phyloP scores from a whole-genome alignment of 2,797 vertebrate species.

The Ibycter americanus region DNA sequence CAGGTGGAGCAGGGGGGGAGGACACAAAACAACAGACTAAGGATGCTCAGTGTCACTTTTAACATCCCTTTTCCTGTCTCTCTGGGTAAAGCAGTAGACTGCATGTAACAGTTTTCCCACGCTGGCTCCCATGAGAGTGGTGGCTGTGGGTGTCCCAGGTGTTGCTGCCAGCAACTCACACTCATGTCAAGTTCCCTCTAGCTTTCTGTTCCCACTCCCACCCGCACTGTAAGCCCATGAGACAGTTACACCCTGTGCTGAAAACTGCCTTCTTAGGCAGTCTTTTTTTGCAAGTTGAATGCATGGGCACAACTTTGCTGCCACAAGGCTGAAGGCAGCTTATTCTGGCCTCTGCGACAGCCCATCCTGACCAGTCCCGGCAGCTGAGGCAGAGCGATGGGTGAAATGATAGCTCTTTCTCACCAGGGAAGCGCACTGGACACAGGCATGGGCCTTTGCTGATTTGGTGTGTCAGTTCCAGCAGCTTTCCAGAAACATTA shows the following conservation, averaged over 20 bases:
- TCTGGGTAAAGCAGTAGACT: not conserved
- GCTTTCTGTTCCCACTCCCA: not conserved
- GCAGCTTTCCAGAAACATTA: not conserved
- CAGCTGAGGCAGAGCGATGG: not conserved
- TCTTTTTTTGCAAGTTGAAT: not conserved
- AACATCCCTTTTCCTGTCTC: not conserved
- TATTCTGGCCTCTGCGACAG: not conserved
- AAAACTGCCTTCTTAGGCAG: not conserved
- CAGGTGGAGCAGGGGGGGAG: not conserved
- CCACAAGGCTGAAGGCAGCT: not conserved
- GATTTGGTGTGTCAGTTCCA: not conserved
- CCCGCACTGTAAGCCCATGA: not conserved
- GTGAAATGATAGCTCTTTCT: not conserved
- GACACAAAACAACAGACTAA: not conserved
- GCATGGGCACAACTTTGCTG: not conserved
- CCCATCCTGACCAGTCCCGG: not conserved
- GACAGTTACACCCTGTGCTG: not conserved
- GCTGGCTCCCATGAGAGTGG: not conserved
- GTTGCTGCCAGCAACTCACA: not conserved
- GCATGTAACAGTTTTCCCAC: not conserved
- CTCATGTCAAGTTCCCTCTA: not conserved
- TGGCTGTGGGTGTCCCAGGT: slow-evolving; percentile 30
- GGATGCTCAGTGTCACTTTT: not conserved
- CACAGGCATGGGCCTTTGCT: not conserved
- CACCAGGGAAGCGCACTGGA: not conserved